phyloP scores from a whole-genome alignment of 2,888 invertebrate genomes.

The Netelia inedita region DNA sequence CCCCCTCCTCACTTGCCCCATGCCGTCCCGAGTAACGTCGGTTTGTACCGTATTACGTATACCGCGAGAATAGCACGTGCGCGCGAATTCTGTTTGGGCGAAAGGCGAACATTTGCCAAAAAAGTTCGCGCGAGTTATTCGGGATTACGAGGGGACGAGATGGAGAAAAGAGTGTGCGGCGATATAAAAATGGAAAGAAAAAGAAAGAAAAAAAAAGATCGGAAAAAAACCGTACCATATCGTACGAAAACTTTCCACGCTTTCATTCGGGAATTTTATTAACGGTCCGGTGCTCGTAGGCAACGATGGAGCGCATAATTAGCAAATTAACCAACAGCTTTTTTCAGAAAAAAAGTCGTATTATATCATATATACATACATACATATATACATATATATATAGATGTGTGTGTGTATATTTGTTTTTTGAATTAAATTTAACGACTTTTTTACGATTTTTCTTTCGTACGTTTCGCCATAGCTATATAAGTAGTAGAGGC shows the following conservation, averaged over 20 bases:
- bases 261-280: slow-evolving; percentile 69
- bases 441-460: not conserved
- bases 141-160: slow-evolving; percentile 8
- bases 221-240: slow-evolving; percentile 59
- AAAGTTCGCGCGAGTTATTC: slow-evolving; percentile 56
- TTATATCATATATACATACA: no score
- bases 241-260: slow-evolving; percentile 48
- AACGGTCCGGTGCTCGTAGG: slow-evolving; percentile 68
- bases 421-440: no score
- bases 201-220: slow-evolving; percentile 50
- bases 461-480: slow-evolving; percentile 2
- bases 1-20: not conserved
- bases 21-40: slow-evolving; percentile 34
- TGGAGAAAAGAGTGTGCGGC: slow-evolving; percentile 46
- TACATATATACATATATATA: no score
- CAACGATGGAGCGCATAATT: slow-evolving; percentile 30
- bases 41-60: slow-evolving; percentile 48
- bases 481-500: not conserved
- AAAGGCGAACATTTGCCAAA: slow-evolving; percentile 66
- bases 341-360: no score
- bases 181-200: slow-evolving; percentile 65
- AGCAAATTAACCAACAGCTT: not conserved
- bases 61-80: not conserved
- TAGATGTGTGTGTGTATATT: no score
- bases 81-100: slow-evolving; percentile 28